phyloP scores from a whole-genome alignment of 2,797 vertebrate genomes.

The Merluccius polli region DNA sequence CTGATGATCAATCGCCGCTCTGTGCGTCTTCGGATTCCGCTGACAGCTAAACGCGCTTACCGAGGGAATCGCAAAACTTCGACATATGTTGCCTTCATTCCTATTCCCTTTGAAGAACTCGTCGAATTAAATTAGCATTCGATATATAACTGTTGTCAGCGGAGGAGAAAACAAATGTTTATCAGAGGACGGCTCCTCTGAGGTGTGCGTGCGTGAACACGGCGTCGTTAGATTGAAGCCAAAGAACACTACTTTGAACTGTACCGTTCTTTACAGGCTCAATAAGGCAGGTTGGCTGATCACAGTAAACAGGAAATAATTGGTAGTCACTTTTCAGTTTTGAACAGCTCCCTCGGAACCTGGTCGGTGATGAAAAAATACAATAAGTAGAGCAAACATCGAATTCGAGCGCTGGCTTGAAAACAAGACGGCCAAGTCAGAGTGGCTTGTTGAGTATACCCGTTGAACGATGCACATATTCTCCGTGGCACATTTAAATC shows the following conservation, averaged over 20 bases:
- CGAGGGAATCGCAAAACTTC: slow-evolving; percentile 28
- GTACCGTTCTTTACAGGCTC: background rate
- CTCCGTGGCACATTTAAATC: background rate
- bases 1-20: slow-evolving; percentile 21
- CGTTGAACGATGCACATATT: background rate
- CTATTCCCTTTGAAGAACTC: slow-evolving; percentile 30
- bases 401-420: background rate
- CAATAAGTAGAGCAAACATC: slow-evolving; percentile 13
- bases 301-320: background rate
- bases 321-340: background rate
- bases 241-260: background rate
- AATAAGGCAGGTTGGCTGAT: background rate
- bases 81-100: slow-evolving; percentile 36
- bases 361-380: slow-evolving; percentile 12
- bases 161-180: slow-evolving; percentile 23
- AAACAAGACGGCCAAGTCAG: background rate
- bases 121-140: slow-evolving; percentile 45
- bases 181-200: background rate
- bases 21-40: slow-evolving; percentile 17
- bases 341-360: slow-evolving; percentile 3
- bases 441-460: background rate
- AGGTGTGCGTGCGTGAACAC: slow-evolving; percentile 17
- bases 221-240: background rate
- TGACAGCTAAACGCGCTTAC: slow-evolving; percentile 18
- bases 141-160: slow-evolving; percentile 38